phyloP scores from a whole-genome alignment of 2,113 vertebrate species.

The Oncorhynchus mykiss region DNA sequence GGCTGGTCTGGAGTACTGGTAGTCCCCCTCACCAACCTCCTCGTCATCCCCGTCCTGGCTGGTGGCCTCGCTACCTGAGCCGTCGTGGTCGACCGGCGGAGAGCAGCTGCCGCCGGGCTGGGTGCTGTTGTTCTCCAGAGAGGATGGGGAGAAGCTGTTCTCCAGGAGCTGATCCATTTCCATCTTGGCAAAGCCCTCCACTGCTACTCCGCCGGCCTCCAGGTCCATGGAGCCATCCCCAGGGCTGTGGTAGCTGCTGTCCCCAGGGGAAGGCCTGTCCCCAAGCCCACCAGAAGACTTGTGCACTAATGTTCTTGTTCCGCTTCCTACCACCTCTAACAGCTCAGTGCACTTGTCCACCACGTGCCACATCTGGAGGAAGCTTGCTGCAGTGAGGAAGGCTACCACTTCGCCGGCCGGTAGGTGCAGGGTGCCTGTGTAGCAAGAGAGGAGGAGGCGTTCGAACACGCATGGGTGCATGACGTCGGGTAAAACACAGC shows the following conservation, averaged over 20 bases:
- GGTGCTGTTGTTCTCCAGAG: conserved; percentile 6
- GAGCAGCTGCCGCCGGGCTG: conserved; percentile 77
- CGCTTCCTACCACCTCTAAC: conserved; percentile 75
- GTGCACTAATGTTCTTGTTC: conserved; percentile 5
- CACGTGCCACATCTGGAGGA: conserved; percentile 90
- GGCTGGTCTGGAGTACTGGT: conserved; percentile 74
- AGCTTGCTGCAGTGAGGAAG: conserved; percentile 85
- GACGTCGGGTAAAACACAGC: conserved; percentile 84
- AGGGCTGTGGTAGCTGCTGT: conserved; percentile 79
- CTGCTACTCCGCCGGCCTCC: conserved; percentile 67
- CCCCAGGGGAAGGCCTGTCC: conserved; percentile 80
- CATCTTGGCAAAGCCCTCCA: conserved; percentile 72
- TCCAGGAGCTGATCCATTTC: conserved; percentile 18
- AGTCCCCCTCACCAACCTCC: conserved; percentile 75
- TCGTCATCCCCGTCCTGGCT: conserved; percentile 82
- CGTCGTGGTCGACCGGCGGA: conserved; percentile 79
- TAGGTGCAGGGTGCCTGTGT: conserved; percentile 81
- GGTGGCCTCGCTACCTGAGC: conserved; percentile 78
- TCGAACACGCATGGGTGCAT: conserved; percentile 88
- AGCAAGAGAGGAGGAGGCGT: conserved; percentile 83
- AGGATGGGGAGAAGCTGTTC: conserved; percentile 28
- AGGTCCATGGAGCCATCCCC: conserved; percentile 75
- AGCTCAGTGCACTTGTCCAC: conserved; percentile 89
- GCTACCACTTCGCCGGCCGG: conserved; percentile 83
- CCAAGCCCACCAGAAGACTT: conserved; percentile 35